Evolutionary conservation across 2,888 invertebrate genomes (phyloP).

Genomic region (Orchesellides sinensis): DNA sequence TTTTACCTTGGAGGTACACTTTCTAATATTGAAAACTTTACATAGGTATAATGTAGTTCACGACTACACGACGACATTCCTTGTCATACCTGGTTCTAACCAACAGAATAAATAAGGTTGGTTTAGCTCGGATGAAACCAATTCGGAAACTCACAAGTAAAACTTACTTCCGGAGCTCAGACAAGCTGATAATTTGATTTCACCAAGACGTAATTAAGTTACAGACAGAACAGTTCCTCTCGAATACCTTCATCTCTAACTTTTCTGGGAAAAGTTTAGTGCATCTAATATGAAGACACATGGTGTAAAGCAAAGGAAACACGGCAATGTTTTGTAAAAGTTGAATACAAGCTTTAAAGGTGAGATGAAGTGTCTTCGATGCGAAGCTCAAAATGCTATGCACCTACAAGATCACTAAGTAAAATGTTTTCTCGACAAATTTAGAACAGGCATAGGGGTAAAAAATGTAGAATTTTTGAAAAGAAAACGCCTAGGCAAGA

Average conservation of each 20-base stretch:
- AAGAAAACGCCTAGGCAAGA: too few relatives aligned
- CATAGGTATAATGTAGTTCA: not conserved
- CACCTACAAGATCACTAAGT: too few relatives aligned
- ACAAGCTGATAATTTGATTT: conserved; percentile 61
- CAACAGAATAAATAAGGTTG: conserved; percentile 6
- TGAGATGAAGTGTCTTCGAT: not conserved
- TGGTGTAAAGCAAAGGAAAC: too few relatives aligned
- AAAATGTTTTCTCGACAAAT: too few relatives aligned
- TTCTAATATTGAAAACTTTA: not conserved
- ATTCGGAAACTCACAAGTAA: conserved; percentile 46
- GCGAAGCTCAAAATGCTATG: not conserved
- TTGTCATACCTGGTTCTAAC: not conserved
- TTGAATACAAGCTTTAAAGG: too few relatives aligned
- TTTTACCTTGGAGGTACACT: conserved; percentile 29
- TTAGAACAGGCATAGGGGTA: too few relatives aligned
- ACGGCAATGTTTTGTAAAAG: too few relatives aligned
- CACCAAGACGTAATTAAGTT: conserved; percentile 59
- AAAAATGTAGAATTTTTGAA: too few relatives aligned
- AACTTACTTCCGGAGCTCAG: conserved; percentile 57
- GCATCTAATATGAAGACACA: too few relatives aligned
- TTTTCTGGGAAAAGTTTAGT: conserved; percentile 17
- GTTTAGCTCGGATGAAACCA: conserved; percentile 39
- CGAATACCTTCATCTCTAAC: conserved; percentile 14
- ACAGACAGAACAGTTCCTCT: conserved; percentile 51
- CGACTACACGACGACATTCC: not conserved